Evolutionary conservation across 1,140 invertebrate species (phyloP), one percentile per base, ranked within the genome.

Genomic region (Manduca sexta): DNA sequence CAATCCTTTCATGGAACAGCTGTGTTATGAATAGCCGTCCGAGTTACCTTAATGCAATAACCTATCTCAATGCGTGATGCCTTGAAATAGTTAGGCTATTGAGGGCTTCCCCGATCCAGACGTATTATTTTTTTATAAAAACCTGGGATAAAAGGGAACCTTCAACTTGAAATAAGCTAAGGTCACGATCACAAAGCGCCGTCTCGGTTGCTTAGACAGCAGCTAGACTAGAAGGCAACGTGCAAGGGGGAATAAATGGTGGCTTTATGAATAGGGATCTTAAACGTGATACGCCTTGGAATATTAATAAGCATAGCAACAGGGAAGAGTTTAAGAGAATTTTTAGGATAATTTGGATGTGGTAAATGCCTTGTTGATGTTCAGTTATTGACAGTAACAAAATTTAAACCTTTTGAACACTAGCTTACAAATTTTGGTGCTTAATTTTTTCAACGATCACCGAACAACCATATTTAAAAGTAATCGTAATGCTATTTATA

Each of bases 161-260:
- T 82, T 84, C 73, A 84, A 84, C 74, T 84, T 82, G 80, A 77
- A 74, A 69, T 74, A 69, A 75, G 69, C 67, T 80, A 80, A 84
- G 80, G 78, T 82, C 77, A 75, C 14, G 31, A 34, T 14, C 35
- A 74, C 61, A 75, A 78, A 74, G 52, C 18, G 30, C 31, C 35
- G 61, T 60, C 56, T 64, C 49, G 63, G 52, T 46, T 58, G 56
- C 50, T 64, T 72, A 66, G 60, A 53, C 58, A 76, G 67, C 69
- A 78, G 71, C 72, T 77, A 74, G 74, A 77, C 69, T 61, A 58
- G 70, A 75, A 77, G 71, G 21, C 21, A 26, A 69, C 62, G 49
- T 58, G 43, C 50, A 55, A 40, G 49, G 41, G 41, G 41, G 30
- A 43, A 43, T 14, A 15, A n/a, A 26, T 26, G 21, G 4, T 26